Conservation (phyloP, 2,888 invertebrate species). For the Protophormia terraenovae region DNA sequence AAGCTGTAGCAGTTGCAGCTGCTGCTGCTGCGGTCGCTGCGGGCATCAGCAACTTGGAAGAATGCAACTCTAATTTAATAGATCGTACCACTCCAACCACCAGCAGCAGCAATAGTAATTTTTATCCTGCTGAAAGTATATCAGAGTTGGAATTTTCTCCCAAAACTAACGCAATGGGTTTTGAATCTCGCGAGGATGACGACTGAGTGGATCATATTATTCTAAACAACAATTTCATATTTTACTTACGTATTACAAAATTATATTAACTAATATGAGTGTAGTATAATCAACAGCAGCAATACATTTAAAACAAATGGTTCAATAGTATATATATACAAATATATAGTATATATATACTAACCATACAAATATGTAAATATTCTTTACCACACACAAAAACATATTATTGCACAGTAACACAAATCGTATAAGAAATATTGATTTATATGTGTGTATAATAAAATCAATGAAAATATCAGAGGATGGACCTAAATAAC, state of each 20-base stretch:
- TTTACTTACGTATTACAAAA: slow-evolving; percentile 7
- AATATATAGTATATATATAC: not conserved
- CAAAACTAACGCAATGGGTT: slow-evolving; percentile 86
- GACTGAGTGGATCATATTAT: slow-evolving; percentile 84
- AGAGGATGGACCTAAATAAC: too few relatives aligned
- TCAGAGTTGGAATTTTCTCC: slow-evolving; percentile 89
- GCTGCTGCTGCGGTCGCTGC: slow-evolving; percentile 72
- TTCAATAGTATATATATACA: not conserved
- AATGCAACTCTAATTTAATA: slow-evolving; percentile 62
- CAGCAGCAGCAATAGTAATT: slow-evolving; percentile 80
- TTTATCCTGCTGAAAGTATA: slow-evolving; percentile 87
- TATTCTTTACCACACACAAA: not conserved
- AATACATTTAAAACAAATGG: not conserved
- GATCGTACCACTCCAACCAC: slow-evolving; percentile 59
- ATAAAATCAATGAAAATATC: too few relatives aligned
- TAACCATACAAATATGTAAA: not conserved
- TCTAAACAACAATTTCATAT: slow-evolving; percentile 1
- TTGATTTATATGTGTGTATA: too few relatives aligned
- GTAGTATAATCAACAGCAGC: not conserved
- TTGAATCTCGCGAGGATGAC: slow-evolving; percentile 88
- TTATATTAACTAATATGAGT: slow-evolving; percentile 41
- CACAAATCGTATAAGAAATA: too few relatives aligned
- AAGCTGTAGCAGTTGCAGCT: slow-evolving; percentile 70
- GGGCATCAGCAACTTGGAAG: slow-evolving; percentile 63
- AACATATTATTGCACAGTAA: too few relatives aligned